Evolutionary conservation across 2,888 invertebrate species (phyloP).

Genomic region (Steromphala cineraria): DNA sequence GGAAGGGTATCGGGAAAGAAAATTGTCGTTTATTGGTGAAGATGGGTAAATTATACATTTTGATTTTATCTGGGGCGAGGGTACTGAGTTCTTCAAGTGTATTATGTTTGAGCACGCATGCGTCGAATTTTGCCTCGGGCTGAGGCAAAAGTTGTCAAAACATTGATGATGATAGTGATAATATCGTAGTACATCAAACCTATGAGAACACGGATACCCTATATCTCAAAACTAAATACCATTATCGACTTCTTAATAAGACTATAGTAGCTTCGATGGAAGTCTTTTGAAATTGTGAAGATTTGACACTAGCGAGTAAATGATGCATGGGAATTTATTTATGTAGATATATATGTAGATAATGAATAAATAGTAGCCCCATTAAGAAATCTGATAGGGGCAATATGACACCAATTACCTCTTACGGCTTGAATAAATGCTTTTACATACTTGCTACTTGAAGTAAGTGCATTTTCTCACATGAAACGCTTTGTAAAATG

Average conservation of each 20-base stretch:
- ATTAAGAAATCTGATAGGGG: too few relatives aligned
- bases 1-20: neutral
- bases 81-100: neutral
- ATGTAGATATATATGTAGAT: neutral
- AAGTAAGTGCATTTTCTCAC: too few relatives aligned
- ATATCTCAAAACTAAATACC: neutral
- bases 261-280: neutral
- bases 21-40: constrained; percentile 7
- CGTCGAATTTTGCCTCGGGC: neutral
- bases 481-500: too few relatives aligned
- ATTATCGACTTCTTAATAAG: constrained; percentile 10
- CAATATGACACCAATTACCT: too few relatives aligned
- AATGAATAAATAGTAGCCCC: neutral
- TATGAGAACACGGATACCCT: neutral
- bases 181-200: neutral
- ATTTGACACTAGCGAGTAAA: neutral
- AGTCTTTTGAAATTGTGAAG: neutral
- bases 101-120: constrained; percentile 11
- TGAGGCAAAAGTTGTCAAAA: neutral
- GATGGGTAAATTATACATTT: neutral
- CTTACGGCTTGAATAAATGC: too few relatives aligned
- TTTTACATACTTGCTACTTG: too few relatives aligned
- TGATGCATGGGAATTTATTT: constrained; percentile 6
- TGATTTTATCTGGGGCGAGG: neutral
- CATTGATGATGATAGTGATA: neutral